phyloP scores from a whole-genome alignment of 2,888 invertebrate species.

The Drosophila cyrtoloma region DNA sequence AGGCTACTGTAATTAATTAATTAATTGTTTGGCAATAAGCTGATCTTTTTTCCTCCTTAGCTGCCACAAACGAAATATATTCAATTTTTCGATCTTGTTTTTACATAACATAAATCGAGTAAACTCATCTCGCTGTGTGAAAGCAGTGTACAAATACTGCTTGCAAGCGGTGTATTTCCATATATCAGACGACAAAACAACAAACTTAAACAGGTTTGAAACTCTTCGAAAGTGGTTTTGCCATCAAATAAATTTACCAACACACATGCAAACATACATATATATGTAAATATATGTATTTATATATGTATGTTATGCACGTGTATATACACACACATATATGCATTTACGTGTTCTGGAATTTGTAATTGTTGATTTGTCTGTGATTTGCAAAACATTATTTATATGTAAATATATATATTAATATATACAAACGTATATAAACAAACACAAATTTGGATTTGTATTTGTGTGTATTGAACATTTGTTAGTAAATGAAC shows the following conservation, averaged over 20 bases:
- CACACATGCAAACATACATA: background rate
- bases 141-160: background rate
- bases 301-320: background rate
- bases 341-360: background rate
- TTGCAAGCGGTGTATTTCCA: background rate
- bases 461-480: background rate
- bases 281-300: background rate
- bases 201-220: constrained; percentile 11
- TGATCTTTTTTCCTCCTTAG: background rate
- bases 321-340: background rate
- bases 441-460: background rate
- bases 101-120: background rate
- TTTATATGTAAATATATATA: background rate
- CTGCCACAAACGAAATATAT: background rate
- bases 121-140: background rate
- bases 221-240: constrained; percentile 1
- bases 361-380: background rate
- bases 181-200: background rate
- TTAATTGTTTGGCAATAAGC: background rate
- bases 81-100: background rate
- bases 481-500: background rate
- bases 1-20: background rate
- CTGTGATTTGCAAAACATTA: background rate
- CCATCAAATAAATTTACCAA: constrained; percentile 1
- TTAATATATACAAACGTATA: background rate